Conservation (phyloP, 2,888 invertebrate genomes). For the Coleophora flavipennella region DNA sequence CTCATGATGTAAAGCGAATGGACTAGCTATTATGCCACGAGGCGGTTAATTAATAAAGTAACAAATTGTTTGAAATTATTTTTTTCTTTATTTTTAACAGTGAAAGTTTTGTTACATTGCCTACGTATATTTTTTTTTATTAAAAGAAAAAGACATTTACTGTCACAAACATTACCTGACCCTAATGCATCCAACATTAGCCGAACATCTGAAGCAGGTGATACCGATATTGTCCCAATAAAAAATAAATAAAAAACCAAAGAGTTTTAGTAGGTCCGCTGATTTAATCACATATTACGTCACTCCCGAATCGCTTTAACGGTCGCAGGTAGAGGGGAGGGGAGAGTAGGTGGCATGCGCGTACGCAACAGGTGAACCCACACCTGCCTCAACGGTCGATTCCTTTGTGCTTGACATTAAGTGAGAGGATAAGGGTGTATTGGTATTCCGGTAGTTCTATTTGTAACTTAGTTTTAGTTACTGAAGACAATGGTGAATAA, state of each 20-base stretch:
- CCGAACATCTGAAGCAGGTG: constrained; percentile 5
- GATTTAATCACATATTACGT: constrained; percentile 42
- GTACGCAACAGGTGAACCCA: constrained; percentile 55
- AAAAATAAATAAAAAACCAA: constrained; percentile 5
- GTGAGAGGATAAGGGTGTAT: constrained; percentile 7
- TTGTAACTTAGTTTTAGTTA: not conserved
- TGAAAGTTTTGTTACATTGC: too few relatives aligned
- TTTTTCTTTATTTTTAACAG: too few relatives aligned
- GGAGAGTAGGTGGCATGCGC: constrained; percentile 19
- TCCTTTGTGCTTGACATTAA: constrained; percentile 57
- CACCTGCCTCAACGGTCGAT: constrained; percentile 64
- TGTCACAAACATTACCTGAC: too few relatives aligned
- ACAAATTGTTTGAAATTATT: too few relatives aligned
- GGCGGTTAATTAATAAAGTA: too few relatives aligned
- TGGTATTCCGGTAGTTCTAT: constrained; percentile 1
- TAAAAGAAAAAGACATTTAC: too few relatives aligned
- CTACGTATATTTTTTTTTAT: too few relatives aligned
- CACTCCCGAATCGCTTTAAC: constrained; percentile 39
- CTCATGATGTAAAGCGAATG: too few relatives aligned
- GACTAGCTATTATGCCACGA: too few relatives aligned
- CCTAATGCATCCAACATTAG: too few relatives aligned
- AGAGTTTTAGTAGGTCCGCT: not conserved
- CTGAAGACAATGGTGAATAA: not conserved
- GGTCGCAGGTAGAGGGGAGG: constrained; percentile 29
- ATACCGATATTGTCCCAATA: constrained; percentile 6